Evolutionary conservation across 1,140 invertebrate genomes (phyloP).

Genomic region (Pararge aegeria): DNA sequence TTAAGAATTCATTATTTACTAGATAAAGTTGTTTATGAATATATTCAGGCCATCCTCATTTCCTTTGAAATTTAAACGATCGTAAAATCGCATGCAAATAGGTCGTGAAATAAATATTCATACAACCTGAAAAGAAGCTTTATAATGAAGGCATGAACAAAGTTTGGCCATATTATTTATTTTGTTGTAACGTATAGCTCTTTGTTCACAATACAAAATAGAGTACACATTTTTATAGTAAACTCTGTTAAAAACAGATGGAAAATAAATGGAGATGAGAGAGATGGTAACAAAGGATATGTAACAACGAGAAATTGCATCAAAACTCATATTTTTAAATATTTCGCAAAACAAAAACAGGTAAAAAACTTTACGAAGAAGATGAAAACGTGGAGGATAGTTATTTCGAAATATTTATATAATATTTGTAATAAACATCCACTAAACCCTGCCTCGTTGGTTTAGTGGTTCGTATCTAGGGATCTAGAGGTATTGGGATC

Average conservation of each 20-base stretch:
- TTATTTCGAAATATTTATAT: too few relatives aligned
- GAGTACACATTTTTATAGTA: background rate
- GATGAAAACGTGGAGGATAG: too few relatives aligned
- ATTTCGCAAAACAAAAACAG: background rate
- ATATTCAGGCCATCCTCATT: slow-evolving; percentile 17
- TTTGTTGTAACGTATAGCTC: background rate
- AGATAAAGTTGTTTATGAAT: slow-evolving; percentile 14
- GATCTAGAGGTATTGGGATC: too few relatives aligned
- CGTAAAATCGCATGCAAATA: slow-evolving; percentile 22
- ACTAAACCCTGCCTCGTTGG: too few relatives aligned
- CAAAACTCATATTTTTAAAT: background rate
- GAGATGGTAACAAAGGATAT: background rate
- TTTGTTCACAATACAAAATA: slow-evolving; percentile 1
- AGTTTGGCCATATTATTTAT: background rate
- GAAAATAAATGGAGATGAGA: background rate
- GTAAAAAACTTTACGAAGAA: background rate
- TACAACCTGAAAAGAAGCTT: slow-evolving; percentile 18
- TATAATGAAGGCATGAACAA: slow-evolving; percentile 10
- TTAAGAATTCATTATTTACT: too few relatives aligned
- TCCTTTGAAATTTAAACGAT: slow-evolving; percentile 22
- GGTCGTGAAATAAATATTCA: slow-evolving; percentile 26
- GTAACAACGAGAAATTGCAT: background rate
- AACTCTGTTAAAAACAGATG: background rate
- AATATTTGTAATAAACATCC: too few relatives aligned
- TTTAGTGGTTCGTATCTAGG: too few relatives aligned